Percentiles rank a stretch among this genome's conserved stretches.
Evolutionary conservation across 2,113 vertebrate species (phyloP).

Genomic region (Megaptera novaeangliae): DNA sequence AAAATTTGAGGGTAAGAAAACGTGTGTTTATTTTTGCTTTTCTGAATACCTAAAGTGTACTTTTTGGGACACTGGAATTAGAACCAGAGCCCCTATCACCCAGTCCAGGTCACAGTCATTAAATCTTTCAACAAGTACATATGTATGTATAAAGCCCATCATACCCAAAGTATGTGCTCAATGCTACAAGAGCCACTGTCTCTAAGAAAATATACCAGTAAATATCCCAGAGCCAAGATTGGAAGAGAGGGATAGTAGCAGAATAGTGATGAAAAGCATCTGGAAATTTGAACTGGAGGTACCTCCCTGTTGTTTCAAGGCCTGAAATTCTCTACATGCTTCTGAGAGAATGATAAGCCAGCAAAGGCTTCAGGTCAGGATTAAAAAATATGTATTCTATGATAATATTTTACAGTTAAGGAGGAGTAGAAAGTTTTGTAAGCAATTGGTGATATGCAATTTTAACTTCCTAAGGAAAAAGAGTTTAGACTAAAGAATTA

Average conservation of each 20-base stretch:
- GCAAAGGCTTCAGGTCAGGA: not conserved
- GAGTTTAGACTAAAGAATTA: not conserved
- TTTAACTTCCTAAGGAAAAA: not conserved
- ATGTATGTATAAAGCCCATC: fast-evolving
- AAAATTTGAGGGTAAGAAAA: not conserved
- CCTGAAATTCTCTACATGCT: not conserved
- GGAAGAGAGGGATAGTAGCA: too few species aligned
- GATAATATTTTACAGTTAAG: not conserved
- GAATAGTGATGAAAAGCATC: not conserved
- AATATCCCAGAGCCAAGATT: not conserved
- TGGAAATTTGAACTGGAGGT: too few species aligned
- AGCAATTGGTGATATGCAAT: not conserved
- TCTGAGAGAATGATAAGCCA: not conserved
- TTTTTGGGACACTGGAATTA: not conserved
- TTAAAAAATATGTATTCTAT: not conserved
- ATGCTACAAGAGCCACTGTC: not conserved
- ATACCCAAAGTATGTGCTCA: not conserved
- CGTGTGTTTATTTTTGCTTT: not conserved
- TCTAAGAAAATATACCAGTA: not conserved
- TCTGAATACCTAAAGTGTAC: not conserved
- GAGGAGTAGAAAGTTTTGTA: not conserved
- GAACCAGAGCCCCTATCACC: not conserved
- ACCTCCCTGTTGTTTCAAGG: too few species aligned
- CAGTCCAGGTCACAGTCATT: not conserved
- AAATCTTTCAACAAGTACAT: not conserved